phyloP scores from a whole-genome alignment of 2,113 vertebrate species.

The Bettongia penicillata region DNA sequence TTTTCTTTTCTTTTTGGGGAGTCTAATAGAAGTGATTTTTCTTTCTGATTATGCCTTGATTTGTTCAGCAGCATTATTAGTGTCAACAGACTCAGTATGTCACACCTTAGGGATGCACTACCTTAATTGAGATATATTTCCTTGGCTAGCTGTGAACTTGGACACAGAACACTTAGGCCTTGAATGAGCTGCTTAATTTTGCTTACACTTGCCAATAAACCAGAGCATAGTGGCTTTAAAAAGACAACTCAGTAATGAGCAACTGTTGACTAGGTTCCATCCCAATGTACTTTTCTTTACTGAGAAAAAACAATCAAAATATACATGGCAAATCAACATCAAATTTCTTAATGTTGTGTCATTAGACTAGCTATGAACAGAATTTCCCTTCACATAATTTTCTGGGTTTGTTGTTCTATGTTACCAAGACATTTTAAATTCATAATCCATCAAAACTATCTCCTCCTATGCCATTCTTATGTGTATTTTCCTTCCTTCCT shows the following conservation, averaged over 20 bases:
- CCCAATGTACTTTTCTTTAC: background rate
- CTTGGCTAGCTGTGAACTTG: background rate
- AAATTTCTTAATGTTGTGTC: background rate
- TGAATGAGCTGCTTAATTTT: slow-evolving; percentile 6
- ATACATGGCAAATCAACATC: background rate
- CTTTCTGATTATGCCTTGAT: slow-evolving; percentile 24
- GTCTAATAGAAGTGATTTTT: background rate
- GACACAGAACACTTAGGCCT: background rate
- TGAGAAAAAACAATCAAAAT: background rate
- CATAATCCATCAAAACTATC: background rate
- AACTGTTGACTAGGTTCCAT: background rate
- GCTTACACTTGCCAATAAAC: background rate
- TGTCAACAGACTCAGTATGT: background rate
- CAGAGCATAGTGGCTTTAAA: background rate
- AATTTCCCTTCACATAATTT: background rate
- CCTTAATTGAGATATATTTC: background rate
- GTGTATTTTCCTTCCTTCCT: background rate
- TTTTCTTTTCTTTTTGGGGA: background rate
- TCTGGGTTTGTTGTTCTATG: background rate
- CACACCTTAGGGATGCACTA: background rate
- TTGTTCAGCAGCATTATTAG: background rate
- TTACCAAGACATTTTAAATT: background rate
- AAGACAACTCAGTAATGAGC: background rate
- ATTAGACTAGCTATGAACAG: background rate
- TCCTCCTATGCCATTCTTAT: background rate